These are phyloP conservation scores for Villa cingulata DNA, from an alignment of 2,888 invertebrate species.

Conservation along the genomic window DNA sequence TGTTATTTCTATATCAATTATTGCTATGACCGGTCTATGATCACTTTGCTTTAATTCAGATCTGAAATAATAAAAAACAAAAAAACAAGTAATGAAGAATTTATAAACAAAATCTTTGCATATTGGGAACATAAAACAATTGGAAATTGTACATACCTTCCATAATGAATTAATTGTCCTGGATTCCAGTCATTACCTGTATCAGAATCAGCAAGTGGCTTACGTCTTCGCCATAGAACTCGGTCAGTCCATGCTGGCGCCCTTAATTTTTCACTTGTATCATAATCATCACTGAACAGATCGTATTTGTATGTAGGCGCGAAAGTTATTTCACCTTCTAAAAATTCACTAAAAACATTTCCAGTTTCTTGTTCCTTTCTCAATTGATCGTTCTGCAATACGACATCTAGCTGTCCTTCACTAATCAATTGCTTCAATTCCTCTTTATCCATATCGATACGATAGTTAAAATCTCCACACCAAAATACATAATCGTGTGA, in stretches of 20 bases:
- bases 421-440: conserved; percentile 72
- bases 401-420: conserved; percentile 48
- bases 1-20: conserved; percentile 76
- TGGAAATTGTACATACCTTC: conserved; percentile 38
- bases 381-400: conserved; percentile 81
- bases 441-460: conserved; percentile 90
- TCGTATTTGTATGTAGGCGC: conserved; percentile 98
- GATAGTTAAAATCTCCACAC: conserved; percentile 99
- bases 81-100: background rate
- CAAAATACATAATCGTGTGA: conserved; percentile 98
- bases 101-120: background rate
- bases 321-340: conserved; percentile 83
- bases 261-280: conserved; percentile 94
- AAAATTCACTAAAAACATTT: conserved; percentile 81
- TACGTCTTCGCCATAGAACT: conserved; percentile 80
- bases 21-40: conserved; percentile 88
- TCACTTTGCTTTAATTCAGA: conserved; percentile 96
- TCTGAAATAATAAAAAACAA: conserved; percentile 15
- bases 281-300: conserved; percentile 95
- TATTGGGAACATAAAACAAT: background rate
- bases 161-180: conserved; percentile 77
- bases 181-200: conserved; percentile 50
- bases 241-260: conserved; percentile 99
- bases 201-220: conserved; percentile 57
- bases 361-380: conserved; percentile 63